A percentile compares a stretch with the other conserved stretches of the same genome.
These are phyloP conservation scores for Cylas formicarius DNA, from an alignment of 1,140 invertebrate species.

Conservation along the genomic window DNA sequence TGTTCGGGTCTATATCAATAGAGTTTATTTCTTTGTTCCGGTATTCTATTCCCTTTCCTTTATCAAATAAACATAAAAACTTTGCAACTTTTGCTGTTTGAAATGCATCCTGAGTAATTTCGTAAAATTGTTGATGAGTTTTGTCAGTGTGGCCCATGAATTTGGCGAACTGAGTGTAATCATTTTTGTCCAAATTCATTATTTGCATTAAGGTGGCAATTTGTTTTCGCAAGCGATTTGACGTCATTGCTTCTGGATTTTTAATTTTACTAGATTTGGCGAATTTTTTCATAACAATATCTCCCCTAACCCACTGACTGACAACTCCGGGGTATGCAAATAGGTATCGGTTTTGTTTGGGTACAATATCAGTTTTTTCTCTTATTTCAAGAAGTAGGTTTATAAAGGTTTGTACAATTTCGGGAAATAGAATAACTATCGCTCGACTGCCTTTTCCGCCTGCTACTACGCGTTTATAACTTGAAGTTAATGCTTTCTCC, in stretches of 20 bases:
- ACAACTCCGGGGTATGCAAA: slow-evolving; percentile 16
- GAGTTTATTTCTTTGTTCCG: too few relatives aligned
- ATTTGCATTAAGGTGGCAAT: slow-evolving; percentile 22
- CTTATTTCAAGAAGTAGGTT: slow-evolving; percentile 12
- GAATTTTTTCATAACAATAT: slow-evolving; percentile 15
- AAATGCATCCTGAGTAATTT: too few relatives aligned
- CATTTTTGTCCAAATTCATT: slow-evolving; percentile 16
- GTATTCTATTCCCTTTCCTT: too few relatives aligned
- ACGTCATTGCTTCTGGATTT: slow-evolving; percentile 4
- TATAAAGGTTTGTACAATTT: slow-evolving; percentile 16
- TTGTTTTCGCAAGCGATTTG: slow-evolving; percentile 16
- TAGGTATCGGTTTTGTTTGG: slow-evolving; percentile 12
- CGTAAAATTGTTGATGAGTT: slow-evolving; percentile 23
- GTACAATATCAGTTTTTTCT: slow-evolving; percentile 2
- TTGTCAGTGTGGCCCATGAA: slow-evolving; percentile 26
- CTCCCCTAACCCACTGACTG: slow-evolving; percentile 5
- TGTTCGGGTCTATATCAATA: too few relatives aligned
- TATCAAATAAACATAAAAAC: too few relatives aligned
- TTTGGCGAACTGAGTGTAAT: slow-evolving; percentile 13
- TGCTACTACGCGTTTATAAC: slow-evolving; percentile 25
- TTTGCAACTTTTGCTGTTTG: too few relatives aligned
- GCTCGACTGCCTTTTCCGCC: slow-evolving; percentile 24
- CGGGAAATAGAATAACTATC: slow-evolving; percentile 23
- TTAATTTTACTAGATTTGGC: slow-evolving; percentile 13
- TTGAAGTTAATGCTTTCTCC: slow-evolving; percentile 13